Percentiles rank a stretch among this genome's conserved stretches.
phyloP scores from a whole-genome alignment of 2,888 invertebrate genomes.

The Thereva unica region DNA sequence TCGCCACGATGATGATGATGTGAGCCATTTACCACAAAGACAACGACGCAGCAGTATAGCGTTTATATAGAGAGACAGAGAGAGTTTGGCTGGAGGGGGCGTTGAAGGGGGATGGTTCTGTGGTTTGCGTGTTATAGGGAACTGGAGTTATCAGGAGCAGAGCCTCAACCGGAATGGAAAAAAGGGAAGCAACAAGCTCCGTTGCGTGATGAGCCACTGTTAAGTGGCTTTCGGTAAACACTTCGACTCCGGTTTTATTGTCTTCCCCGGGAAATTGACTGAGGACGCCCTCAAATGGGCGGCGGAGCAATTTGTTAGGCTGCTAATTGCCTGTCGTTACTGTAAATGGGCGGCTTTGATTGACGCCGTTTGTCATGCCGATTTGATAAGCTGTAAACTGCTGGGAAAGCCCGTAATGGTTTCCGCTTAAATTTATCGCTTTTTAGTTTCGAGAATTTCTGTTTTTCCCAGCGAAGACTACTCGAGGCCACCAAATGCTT shows the following conservation, averaged over 20 bases:
- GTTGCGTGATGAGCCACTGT: slow-evolving; percentile 33
- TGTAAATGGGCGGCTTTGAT: slow-evolving; percentile 28
- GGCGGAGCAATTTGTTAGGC: slow-evolving; percentile 30
- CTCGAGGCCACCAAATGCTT: too few relatives aligned
- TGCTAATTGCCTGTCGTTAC: slow-evolving; percentile 33
- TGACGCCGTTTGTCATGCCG: slow-evolving; percentile 26
- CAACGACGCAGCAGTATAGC: too few relatives aligned
- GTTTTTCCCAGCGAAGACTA: too few relatives aligned
- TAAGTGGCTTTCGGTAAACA: slow-evolving; percentile 34
- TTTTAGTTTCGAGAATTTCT: too few relatives aligned
- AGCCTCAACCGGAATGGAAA: slow-evolving; percentile 12
- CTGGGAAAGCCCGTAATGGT: too few relatives aligned
- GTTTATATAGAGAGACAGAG: too few relatives aligned
- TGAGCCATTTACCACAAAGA: slow-evolving; percentile 22
- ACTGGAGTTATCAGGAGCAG: neutral
- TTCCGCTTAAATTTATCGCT: too few relatives aligned
- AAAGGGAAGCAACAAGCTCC: slow-evolving; percentile 27
- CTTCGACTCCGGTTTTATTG: slow-evolving; percentile 32
- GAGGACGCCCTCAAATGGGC: slow-evolving; percentile 32
- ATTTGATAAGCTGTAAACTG: neutral
- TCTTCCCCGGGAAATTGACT: slow-evolving; percentile 32
- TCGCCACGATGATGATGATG: slow-evolving; percentile 16
- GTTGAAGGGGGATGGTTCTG: slow-evolving; percentile 26
- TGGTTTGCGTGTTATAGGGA: slow-evolving; percentile 28
- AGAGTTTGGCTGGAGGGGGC: neutral